A percentile compares a stretch with the other conserved stretches of the same genome.
phyloP scores from a whole-genome alignment of 2,888 invertebrate species.

The Aphodius sticticus region DNA sequence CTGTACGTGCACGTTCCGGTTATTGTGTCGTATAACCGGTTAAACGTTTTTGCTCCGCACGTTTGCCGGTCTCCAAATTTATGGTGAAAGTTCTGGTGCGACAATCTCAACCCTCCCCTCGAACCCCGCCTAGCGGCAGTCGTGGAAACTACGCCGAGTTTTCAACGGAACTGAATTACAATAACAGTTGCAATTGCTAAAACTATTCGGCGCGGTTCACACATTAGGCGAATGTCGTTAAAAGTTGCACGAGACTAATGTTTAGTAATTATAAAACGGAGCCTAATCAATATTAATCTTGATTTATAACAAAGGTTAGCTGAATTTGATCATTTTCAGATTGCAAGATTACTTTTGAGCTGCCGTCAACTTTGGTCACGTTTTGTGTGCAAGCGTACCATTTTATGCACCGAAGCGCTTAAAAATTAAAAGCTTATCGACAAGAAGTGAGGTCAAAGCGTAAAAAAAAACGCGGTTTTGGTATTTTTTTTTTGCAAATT shows the following conservation, averaged over 20 bases:
- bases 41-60: background rate
- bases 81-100: background rate
- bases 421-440: no score
- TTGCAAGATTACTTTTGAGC: no score
- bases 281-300: no score
- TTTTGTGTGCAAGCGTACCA: no score
- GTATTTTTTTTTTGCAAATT: no score
- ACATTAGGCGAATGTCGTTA: background rate
- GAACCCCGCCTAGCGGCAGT: background rate
- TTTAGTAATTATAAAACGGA: no score
- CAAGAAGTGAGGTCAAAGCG: no score
- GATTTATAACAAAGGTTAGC: no score
- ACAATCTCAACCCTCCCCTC: background rate
- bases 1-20: background rate
- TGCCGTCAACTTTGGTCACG: no score
- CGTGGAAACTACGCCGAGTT: background rate
- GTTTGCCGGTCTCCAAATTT: background rate
- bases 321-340: no score
- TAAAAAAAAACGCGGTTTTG: no score
- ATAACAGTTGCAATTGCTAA: background rate
- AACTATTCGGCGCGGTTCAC: background rate
- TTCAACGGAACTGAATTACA: background rate
- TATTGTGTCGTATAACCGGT: slow-evolving; percentile 4
- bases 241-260: background rate
- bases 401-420: no score